Base-by-base conservation (phyloP, 2,113 vertebrate genomes). In the Oncorhynchus gorbuscha region DNA sequence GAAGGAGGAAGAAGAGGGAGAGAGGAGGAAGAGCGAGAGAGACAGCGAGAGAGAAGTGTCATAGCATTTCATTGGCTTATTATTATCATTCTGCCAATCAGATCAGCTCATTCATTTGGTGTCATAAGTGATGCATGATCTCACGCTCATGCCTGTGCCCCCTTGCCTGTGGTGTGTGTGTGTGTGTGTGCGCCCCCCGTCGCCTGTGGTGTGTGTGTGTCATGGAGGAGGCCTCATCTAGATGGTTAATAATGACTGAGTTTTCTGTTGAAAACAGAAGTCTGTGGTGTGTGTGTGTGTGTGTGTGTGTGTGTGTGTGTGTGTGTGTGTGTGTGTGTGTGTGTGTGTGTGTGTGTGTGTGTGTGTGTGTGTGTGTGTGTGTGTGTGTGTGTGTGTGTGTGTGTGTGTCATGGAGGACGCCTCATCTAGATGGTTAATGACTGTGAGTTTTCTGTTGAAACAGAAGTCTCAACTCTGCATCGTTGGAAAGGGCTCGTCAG, bases 171-270 rank as follows among this genome's bases (percentile, higher is more conserved):
- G 51, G 1, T 55, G 20, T 70, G 74, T 26, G 26, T 28, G 26
- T 28, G 26, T 28, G 26, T 28, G 26, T 28, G 2, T 28, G 26
- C 26, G 26, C 26, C 26, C 26, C n/a, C 26, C 26, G 26, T 26
- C 26, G 26, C 26, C 26, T 26, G 26, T 28, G 26, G 26, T 28
- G 26, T 28, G 26, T 28, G 26, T 2, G 45, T 45, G 79, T 75
- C 78, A 69, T 22, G 7, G 26, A 55, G 6, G 73, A 75, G 82
- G 77, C 85, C 84, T 80, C 74, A 32, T n/a, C 66, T 76, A 86
- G 80, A 89, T 86, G 81, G 90, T 84, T 80, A 88, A 88, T 89
- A 28, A 28, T n/a, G 86, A 88, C 74, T 79, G 76, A 82, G 74
- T 26, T 84, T 64, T 72, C 77, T 79, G 73, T 76, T 28, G 26